Percentiles rank a stretch among this genome's conserved stretches.
Evolutionary conservation across 2,113 vertebrate genomes (phyloP).

Genomic region (Passer montanus): DNA sequence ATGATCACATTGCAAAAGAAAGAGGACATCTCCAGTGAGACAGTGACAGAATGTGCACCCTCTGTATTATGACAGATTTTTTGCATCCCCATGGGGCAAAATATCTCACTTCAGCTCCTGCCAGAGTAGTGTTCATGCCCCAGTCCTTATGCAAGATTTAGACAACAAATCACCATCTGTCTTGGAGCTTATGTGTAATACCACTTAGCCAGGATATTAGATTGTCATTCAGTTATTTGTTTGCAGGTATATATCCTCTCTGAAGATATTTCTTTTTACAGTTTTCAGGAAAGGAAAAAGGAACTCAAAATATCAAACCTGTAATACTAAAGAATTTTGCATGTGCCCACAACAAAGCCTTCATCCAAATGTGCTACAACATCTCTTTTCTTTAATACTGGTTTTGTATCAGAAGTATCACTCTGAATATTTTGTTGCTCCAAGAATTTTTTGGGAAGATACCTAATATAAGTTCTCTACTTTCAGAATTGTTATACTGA

Average conservation of each 20-base stretch:
- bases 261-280: background rate
- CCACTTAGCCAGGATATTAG: background rate
- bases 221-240: background rate
- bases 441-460: background rate
- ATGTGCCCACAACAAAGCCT: background rate
- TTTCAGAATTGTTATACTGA: background rate
- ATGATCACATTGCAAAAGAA: background rate
- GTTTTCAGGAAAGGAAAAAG: background rate
- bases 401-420: background rate
- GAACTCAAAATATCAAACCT: background rate
- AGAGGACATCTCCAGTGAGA: background rate
- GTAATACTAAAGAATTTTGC: background rate
- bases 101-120: background rate
- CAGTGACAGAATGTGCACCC: background rate
- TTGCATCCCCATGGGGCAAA: background rate
- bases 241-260: background rate
- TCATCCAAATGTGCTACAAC: background rate
- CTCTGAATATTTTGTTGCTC: background rate
- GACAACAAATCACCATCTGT: background rate
- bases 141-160: background rate
- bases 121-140: background rate
- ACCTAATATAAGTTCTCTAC: background rate
- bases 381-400: background rate
- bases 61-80: background rate
- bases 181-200: background rate